These are phyloP conservation scores for Palythoa caribaeorum DNA, from an alignment of 92 coral and sea anemone species.

Conservation along the genomic window DNA sequence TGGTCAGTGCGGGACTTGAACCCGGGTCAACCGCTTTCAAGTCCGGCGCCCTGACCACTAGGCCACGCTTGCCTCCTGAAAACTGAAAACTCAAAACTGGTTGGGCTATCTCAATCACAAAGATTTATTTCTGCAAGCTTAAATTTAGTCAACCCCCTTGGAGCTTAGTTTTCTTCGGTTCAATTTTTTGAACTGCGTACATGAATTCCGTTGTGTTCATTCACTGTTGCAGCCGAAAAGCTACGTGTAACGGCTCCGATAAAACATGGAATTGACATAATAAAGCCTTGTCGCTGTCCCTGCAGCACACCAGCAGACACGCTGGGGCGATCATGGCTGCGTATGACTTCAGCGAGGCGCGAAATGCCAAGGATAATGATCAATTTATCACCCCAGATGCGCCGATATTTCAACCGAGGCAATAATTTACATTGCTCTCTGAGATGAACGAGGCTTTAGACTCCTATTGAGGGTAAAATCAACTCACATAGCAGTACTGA, in stretches of 20 bases:
- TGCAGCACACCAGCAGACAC: not conserved
- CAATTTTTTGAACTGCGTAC: too few relatives aligned
- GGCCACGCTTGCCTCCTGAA: too few relatives aligned
- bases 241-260: slow-evolving; percentile 12
- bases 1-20: too few relatives aligned
- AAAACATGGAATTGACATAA: slow-evolving; percentile 17
- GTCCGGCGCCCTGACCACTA: too few relatives aligned
- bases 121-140: too few relatives aligned
- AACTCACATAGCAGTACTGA: not conserved
- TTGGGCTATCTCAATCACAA: too few relatives aligned
- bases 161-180: too few relatives aligned
- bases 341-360: too few relatives aligned
- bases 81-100: too few relatives aligned
- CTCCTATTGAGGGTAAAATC: too few relatives aligned
- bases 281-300: not conserved
- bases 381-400: slow-evolving; percentile 21
- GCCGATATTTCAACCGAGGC: too few relatives aligned
- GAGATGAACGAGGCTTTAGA: slow-evolving; percentile 33
- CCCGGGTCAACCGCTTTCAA: too few relatives aligned
- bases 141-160: not conserved
- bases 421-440: not conserved
- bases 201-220: not conserved
- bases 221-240: not conserved
- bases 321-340: not conserved
- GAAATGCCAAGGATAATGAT: slow-evolving; percentile 4